phyloP scores from a whole-genome alignment of 1,140 invertebrate species.

The Drosophila tropicalis region DNA sequence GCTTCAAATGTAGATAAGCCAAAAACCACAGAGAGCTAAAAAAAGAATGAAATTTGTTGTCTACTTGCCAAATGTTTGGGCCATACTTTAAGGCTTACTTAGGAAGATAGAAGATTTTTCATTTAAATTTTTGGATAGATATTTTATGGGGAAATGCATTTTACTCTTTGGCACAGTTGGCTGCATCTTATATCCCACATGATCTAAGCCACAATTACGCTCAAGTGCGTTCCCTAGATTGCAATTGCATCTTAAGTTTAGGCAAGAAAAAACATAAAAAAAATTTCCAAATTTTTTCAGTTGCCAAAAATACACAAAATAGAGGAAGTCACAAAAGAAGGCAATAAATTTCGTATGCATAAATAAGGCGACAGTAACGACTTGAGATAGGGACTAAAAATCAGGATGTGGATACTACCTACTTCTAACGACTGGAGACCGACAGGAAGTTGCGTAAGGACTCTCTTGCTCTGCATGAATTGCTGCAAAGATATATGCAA shows the following conservation, averaged over 20 bases:
- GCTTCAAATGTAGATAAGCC: constrained; percentile 48
- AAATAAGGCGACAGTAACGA: constrained; percentile 65
- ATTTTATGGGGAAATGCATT: constrained; percentile 67
- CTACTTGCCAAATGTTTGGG: constrained; percentile 32
- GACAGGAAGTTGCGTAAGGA: constrained; percentile 67
- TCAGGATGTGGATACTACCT: constrained; percentile 59
- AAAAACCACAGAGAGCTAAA: constrained; percentile 31
- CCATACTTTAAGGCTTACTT: constrained; percentile 30
- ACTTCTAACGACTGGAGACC: constrained; percentile 38
- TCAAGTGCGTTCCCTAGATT: constrained; percentile 76
- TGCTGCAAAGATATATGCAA: constrained; percentile 3
- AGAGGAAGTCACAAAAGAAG: constrained; percentile 64
- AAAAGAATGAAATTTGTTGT: constrained; percentile 12
- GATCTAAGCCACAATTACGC: constrained; percentile 64
- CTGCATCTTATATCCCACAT: constrained; percentile 29
- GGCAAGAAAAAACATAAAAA: not conserved
- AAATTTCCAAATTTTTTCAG: constrained; percentile 44
- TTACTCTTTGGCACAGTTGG: constrained; percentile 40
- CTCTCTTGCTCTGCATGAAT: constrained; percentile 4
- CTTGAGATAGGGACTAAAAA: constrained; percentile 20
- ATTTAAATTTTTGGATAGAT: constrained; percentile 74
- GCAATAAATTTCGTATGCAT: constrained; percentile 74
- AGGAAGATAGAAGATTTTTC: constrained; percentile 38
- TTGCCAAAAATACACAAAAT: constrained; percentile 74
- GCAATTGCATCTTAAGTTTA: constrained; percentile 62